These are phyloP conservation scores for Clinocottus analis DNA, from an alignment of 2,113 vertebrate genomes.

Conservation along the genomic window DNA sequence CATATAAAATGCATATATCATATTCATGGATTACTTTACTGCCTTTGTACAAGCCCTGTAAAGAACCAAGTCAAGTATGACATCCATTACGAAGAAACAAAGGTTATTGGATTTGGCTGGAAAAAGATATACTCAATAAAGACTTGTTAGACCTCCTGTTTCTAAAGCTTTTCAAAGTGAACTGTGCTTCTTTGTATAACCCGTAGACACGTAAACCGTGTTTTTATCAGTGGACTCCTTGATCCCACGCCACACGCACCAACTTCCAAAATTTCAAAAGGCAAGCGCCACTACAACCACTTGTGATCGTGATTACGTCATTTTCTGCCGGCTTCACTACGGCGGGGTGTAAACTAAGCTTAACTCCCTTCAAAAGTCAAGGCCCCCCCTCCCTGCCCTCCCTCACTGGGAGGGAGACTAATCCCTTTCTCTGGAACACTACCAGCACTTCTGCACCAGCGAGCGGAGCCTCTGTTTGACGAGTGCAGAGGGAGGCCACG, in stretches of 20 bases:
- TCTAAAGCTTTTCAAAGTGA: too few relatives aligned
- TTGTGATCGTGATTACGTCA: background rate
- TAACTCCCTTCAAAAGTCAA: background rate
- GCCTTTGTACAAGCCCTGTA: too few relatives aligned
- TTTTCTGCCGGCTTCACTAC: background rate
- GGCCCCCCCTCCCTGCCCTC: background rate
- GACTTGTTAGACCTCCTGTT: background rate
- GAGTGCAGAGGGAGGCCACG: conserved; percentile 7
- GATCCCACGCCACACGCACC: background rate
- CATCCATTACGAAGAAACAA: too few relatives aligned
- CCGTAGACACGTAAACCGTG: too few relatives aligned
- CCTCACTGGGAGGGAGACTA: background rate
- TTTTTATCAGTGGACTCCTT: background rate
- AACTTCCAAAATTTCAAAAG: background rate
- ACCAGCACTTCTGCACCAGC: conserved; percentile 20
- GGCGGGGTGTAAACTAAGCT: background rate
- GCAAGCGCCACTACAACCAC: too few relatives aligned
- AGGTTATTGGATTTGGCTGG: too few relatives aligned
- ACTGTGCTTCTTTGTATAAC: too few relatives aligned
- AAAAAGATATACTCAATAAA: too few relatives aligned
- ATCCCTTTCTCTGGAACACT: conserved; percentile 13
- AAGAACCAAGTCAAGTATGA: too few relatives aligned
- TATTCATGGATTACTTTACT: too few relatives aligned
- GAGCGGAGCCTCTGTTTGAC: conserved; percentile 17
- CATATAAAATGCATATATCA: too few relatives aligned